A percentile compares a stretch with the other conserved stretches of the same genome.
Conservation (phyloP, 2,113 vertebrate species). For the Prunella fulvescens region DNA sequence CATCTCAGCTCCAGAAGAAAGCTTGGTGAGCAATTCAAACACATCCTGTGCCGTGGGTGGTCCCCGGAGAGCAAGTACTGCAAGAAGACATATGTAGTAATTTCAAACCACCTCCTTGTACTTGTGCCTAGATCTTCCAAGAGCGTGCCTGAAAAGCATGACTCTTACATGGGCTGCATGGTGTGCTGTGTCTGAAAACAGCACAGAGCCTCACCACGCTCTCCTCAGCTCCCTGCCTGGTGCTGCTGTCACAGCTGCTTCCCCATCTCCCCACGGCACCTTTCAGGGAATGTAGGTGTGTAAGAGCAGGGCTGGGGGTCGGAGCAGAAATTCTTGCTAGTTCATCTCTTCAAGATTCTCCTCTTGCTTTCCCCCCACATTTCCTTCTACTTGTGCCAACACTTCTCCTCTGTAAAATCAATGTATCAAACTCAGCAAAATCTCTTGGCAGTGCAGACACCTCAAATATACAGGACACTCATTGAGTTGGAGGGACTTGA, state of each 20-base stretch:
- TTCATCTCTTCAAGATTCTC: background rate
- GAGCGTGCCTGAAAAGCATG: constrained; percentile 23
- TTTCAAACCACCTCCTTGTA: background rate
- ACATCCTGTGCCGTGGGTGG: constrained; percentile 42
- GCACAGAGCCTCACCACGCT: background rate
- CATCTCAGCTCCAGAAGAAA: background rate
- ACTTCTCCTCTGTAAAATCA: background rate
- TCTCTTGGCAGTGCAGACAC: background rate
- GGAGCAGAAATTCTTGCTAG: background rate
- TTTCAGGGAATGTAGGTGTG: background rate
- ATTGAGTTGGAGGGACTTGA: background rate
- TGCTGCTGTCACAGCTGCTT: background rate
- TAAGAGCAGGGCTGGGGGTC: background rate
- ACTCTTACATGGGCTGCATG: background rate
- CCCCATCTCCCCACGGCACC: background rate
- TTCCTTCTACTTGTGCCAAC: background rate
- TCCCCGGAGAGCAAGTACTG: background rate
- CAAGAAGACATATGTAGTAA: constrained; percentile 29
- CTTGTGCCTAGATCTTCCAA: background rate
- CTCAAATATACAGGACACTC: background rate
- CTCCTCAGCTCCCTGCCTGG: background rate
- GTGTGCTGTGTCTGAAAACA: background rate
- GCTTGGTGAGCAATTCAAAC: constrained; percentile 37
- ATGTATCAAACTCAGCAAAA: background rate
- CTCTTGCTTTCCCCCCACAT: background rate